A percentile compares a stretch with the other conserved stretches of the same genome.
phyloP scores from a whole-genome alignment of 2,113 vertebrate species.

The Pelusios castaneus region DNA sequence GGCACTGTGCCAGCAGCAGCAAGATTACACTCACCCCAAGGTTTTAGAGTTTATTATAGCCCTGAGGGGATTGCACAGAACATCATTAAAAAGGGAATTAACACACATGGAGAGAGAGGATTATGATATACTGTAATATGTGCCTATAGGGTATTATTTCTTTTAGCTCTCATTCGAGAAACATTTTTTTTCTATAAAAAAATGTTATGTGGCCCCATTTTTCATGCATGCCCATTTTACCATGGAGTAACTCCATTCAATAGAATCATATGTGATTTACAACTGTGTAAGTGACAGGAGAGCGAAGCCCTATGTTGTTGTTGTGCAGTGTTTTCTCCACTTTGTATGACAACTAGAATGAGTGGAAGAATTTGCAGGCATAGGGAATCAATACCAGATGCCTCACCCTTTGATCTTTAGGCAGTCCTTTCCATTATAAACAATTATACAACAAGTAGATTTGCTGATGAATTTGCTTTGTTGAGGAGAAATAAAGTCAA shows the following conservation, averaged over 20 bases:
- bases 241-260: not conserved
- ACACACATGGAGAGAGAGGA: not conserved
- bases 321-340: not conserved
- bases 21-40: not conserved
- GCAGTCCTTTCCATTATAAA: not conserved
- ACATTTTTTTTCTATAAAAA: not conserved
- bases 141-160: not conserved
- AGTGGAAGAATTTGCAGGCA: not conserved
- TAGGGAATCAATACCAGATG: not conserved
- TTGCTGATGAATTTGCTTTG: constrained; percentile 14
- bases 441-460: not conserved
- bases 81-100: not conserved
- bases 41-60: not conserved
- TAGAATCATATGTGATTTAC: not conserved
- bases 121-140: not conserved
- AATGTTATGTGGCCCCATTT: not conserved
- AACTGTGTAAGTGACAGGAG: not conserved
- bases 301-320: not conserved
- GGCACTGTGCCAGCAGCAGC: not conserved
- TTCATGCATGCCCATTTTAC: not conserved
- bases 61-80: constrained; percentile 6
- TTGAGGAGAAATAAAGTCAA: constrained; percentile 5
- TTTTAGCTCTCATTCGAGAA: not conserved
- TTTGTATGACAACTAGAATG: not conserved
- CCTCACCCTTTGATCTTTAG: constrained; percentile 4